Base-by-base conservation (phyloP, 2,797 vertebrate species). In the Takifugu ocellatus region DNA sequence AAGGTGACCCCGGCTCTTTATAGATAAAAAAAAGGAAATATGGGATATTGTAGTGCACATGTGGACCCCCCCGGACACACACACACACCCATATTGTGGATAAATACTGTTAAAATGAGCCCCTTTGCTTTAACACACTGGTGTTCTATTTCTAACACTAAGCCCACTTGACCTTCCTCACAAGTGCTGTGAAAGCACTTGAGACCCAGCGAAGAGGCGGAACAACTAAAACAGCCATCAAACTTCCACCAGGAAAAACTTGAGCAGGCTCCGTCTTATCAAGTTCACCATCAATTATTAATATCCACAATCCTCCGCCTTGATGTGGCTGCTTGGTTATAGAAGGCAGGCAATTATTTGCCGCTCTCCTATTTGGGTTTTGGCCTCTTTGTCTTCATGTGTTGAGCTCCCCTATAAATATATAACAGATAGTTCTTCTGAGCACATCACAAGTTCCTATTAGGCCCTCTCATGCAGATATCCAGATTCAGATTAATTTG, bases 401-500 rank as follows among this genome's bases (percentile, higher is more conserved):
- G 70, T 84, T 83, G 80, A 87, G 87, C 86, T 87, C 83, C 67
- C 70, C 77, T 85, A 89, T 90, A 91, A 90, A 91, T 89, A 90
- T 88, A 89, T 86, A 89, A 88, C 84, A 88, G 83, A 91, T 89
- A 89, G 88, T 74, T 80, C 67, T 79, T 90, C 88, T 90, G 87
- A 89, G 88, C 81, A 66, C 73, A 63, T 72, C 76, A 84, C 79
- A 73, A 85, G 70, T 88, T 88, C 85, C 88, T 86, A 89, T 83
- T 90, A 85, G 78, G 71, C 84, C 83, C 86, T 91, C 90, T 91
- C 87, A 85, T 88, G 89, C 89, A 88, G 90, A 92, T 91, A 90
- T 90, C 90, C 89, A 89, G 86, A 91, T 91, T 80, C 90, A 90
- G 92, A 93, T 92, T 92, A 92, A 92, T 92, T 91, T 91, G 91